phyloP scores from a whole-genome alignment of 2,888 invertebrate genomes.

The Agriopis leucophaearia region DNA sequence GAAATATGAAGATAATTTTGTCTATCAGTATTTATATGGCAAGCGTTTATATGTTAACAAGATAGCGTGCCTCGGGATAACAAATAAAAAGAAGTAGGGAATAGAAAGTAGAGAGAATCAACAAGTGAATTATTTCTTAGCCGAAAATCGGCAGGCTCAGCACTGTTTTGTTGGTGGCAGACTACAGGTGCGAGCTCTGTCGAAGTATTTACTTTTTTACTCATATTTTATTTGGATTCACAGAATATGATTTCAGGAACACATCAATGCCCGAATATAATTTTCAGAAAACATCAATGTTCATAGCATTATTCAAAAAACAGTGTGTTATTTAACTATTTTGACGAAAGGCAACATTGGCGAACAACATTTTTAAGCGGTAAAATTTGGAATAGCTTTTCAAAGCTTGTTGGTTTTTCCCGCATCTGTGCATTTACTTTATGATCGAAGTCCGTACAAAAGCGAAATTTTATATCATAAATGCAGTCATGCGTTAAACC shows the following conservation, averaged over 20 bases:
- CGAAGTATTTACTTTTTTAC: conserved; percentile 69
- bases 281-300: conserved; percentile 55
- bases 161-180: conserved; percentile 71
- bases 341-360: conserved; percentile 3
- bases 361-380: not conserved
- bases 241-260: conserved; percentile 1
- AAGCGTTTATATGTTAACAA: conserved; percentile 27
- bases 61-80: conserved; percentile 63
- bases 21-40: conserved; percentile 1
- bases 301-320: conserved; percentile 50
- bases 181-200: conserved; percentile 71
- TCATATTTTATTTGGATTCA: conserved; percentile 25
- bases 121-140: conserved; percentile 82
- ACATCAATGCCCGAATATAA: conserved; percentile 25
- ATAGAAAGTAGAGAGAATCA: conserved; percentile 67
- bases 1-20: not conserved
- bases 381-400: conserved; percentile 33
- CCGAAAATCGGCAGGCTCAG: conserved; percentile 76
- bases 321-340: conserved; percentile 50
- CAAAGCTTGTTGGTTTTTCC: conserved; percentile 30
- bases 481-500: conserved; percentile 52
- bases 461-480: conserved; percentile 49
- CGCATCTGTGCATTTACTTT: conserved; percentile 43
- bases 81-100: conserved; percentile 61
- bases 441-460: conserved; percentile 45